Base-by-base conservation (phyloP, 2,113 vertebrate genomes). In the Chascanopsetta lugubris region DNA sequence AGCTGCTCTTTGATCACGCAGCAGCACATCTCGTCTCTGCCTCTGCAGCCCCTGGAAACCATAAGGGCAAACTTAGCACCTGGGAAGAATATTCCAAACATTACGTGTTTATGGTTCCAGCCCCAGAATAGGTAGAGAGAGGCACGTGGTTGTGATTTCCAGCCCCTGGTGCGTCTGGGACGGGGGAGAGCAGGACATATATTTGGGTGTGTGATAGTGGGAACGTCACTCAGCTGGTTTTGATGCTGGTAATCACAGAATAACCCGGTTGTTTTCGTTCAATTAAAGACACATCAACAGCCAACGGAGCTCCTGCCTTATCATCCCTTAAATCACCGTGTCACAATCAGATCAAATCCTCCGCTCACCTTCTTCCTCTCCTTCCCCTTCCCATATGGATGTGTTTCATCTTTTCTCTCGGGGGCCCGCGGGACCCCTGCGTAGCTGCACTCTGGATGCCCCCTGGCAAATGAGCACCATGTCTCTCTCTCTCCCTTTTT, bases 201-300 rank as follows among this genome's bases (percentile, higher is more conserved):
- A 64, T 80, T 80, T 86, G 72, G 56, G 75, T 80, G 76, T 59
- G 69, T 38, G 67, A 62, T 70, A 65, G 55, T 32, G 70, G 76
- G 81, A 85, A 86, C 79, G 77, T 61, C 57, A 87, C 84, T 88
- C 79, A 85, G 83, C 87, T 90, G 82, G 86, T 92, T 92, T 91
- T 79, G 88, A 90, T 91, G 92, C 84, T 75, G 38, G 59, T 83
- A 83, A 77, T 76, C 49, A 56, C 13, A 66, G 43, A 79, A 69
- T 79, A 61, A 64, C 56, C 34, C 70, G 61, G 12, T 83, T 62
- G 56, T 55, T 70, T 78, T 67, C 72, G 15, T 81, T 73, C 61
- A 29, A 48, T 24, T 3, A 27, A 46, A 68, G 69, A 62, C 26
- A 64, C 58, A 47, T 66, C 62, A 32, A 57, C 59, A 72, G 48